Conservation (phyloP, 2,888 invertebrate species). For the Hecatera dysodea region DNA sequence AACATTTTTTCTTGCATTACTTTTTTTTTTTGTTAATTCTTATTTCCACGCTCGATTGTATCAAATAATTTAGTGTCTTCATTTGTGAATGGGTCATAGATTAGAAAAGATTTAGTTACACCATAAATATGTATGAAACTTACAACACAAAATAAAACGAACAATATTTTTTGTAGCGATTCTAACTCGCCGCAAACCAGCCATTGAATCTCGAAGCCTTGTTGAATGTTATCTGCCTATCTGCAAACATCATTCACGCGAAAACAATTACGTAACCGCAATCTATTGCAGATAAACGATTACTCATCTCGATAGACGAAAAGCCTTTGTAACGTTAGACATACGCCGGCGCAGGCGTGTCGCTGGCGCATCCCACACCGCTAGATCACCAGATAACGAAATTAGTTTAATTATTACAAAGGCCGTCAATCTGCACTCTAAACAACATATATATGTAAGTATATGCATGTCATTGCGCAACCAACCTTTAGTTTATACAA, state of each 20-base stretch:
- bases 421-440: slow-evolving; percentile 19
- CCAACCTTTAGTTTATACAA: not conserved
- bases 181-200: slow-evolving; percentile 1
- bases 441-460: not conserved
- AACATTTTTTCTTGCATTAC: no score
- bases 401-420: slow-evolving; percentile 56
- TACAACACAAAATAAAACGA: not conserved
- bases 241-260: slow-evolving; percentile 57
- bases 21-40: not conserved
- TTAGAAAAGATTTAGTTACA: not conserved
- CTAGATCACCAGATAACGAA: slow-evolving; percentile 44
- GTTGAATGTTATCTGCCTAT: slow-evolving; percentile 50
- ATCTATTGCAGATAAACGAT: slow-evolving; percentile 48
- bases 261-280: slow-evolving; percentile 60
- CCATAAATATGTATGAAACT: no score
- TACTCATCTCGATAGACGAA: slow-evolving; percentile 44
- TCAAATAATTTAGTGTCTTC: not conserved
- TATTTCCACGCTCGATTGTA: not conserved
- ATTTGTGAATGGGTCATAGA: not conserved
- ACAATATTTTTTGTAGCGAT: not conserved
- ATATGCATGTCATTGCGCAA: not conserved
- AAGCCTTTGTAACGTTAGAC: slow-evolving; percentile 42
- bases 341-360: slow-evolving; percentile 32
- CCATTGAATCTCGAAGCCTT: not conserved
- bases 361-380: slow-evolving; percentile 35